Evolutionary conservation across 2,797 vertebrate species (phyloP).

Genomic region (Malurus leucopterus): DNA sequence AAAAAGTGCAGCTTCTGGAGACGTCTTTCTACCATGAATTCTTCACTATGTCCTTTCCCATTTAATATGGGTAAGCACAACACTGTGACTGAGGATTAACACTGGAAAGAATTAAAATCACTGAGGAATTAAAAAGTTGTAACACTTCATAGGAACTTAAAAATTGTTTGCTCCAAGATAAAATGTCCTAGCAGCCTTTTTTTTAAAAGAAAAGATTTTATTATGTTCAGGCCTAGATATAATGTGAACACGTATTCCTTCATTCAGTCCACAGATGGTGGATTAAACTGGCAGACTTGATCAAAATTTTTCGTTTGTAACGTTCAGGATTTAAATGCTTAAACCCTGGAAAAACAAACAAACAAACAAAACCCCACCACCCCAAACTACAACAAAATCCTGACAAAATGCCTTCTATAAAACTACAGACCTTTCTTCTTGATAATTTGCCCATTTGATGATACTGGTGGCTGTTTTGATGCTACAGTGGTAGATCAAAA

Average conservation of each 20-base stretch:
- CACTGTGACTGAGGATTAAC: neutral
- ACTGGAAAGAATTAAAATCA: neutral
- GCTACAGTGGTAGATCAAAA: neutral
- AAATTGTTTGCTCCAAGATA: neutral
- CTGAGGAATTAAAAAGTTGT: neutral
- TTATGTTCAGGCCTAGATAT: neutral
- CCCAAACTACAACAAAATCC: neutral
- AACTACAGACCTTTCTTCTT: slow-evolving; percentile 4
- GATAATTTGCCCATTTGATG: slow-evolving; percentile 16
- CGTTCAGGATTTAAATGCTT: slow-evolving; percentile 6
- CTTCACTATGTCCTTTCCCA: neutral
- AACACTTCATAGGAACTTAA: neutral
- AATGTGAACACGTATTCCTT: neutral
- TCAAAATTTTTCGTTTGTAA: neutral
- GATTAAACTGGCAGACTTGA: neutral
- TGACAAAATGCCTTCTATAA: neutral
- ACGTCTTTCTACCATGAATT: neutral
- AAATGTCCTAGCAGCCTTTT: neutral
- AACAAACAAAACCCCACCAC: neutral
- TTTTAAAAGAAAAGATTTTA: neutral
- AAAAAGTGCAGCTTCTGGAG: neutral
- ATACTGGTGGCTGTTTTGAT: neutral
- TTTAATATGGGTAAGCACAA: neutral
- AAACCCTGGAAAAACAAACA: neutral
- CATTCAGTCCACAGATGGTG: neutral